These are phyloP conservation scores for Limenitis camilla DNA, from an alignment of 2,888 invertebrate genomes.

Conservation along the genomic window DNA sequence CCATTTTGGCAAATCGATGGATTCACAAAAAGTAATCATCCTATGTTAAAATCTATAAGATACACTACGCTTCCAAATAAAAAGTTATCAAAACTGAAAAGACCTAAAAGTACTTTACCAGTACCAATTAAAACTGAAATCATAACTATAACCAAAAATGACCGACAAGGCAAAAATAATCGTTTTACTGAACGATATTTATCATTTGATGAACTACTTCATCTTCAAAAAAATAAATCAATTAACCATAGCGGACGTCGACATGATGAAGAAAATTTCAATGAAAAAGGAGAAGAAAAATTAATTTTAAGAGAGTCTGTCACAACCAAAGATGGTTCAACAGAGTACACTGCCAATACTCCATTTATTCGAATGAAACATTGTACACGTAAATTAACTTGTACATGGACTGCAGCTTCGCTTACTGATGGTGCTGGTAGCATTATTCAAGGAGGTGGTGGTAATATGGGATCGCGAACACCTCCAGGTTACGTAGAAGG, in stretches of 20 bases:
- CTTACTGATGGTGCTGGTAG: constrained; percentile 36
- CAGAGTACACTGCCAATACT: constrained; percentile 44
- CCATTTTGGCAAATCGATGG: constrained; percentile 58
- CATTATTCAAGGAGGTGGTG: constrained; percentile 23
- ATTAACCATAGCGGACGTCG: constrained; percentile 13
- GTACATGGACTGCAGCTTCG: constrained; percentile 57
- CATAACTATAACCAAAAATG: constrained; percentile 44
- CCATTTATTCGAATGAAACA: constrained; percentile 45
- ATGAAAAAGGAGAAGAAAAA: constrained; percentile 22
- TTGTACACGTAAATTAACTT: constrained; percentile 60
- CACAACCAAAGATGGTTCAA: constrained; percentile 14
- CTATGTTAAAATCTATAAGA: constrained; percentile 42
- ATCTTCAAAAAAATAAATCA: constrained; percentile 48
- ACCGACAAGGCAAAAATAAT: constrained; percentile 25
- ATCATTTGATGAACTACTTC: constrained; percentile 65
- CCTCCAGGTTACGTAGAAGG: constrained; percentile 62
- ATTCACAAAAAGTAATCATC: constrained; percentile 32
- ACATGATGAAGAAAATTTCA: constrained; percentile 24
- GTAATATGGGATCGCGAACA: constrained; percentile 41
- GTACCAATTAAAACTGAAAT: constrained; percentile 39
- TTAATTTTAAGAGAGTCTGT: constrained; percentile 30
- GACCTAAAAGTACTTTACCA: constrained; percentile 29
- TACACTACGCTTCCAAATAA: constrained; percentile 51
- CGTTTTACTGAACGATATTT: constrained; percentile 55
- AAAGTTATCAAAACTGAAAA: constrained; percentile 23